Base-by-base conservation (phyloP, 2,888 invertebrate genomes). In the Plagodis pulveraria region DNA sequence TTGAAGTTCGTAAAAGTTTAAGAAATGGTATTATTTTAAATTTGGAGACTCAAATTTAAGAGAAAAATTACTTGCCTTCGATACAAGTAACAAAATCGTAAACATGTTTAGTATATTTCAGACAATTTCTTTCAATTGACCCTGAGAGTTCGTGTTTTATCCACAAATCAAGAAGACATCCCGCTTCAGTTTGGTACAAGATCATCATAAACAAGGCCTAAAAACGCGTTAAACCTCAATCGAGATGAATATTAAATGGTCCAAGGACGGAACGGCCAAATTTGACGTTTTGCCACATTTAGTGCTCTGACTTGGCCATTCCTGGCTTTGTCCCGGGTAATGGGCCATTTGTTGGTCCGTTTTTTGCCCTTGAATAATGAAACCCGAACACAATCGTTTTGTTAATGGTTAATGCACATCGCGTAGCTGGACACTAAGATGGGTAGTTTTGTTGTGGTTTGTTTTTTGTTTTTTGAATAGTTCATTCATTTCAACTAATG, bases 201-300 rank as follows among this genome's bases (percentile, higher is more conserved):
- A 40, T 10, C 40, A 40, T 40, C 40, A 40, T 42, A 48, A 41
- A 51, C 43, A 35, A n/a, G 12, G 36, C 9, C 12, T 11, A 51
- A 57, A 42, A 48, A 43, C 44, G 43, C 44, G 48, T 50, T 32
- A 43, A 12, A 52, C 35, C 46, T 42, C 32, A 38, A 58, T 50
- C 41, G 45, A 40, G 44, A 47, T 42, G 50, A 63, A 65, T 69
- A 69, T 63, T 65, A 65, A 71, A 71, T 71, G 71, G 65, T 50
- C 62, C 58, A 66, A 63, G 59, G 65, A 58, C 50, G 58, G 52
- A 66, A 71, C 51, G 65, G 60, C 38, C 47, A 55, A 59, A 59
- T 66, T 66, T 69, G 66, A 64, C 61, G 59, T 52, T 68, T 63
- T 70, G 66, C 53, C 40, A 40, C 40, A 40, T 40, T 40, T 40